Percentiles rank a stretch among this genome's conserved stretches.
phyloP scores from a whole-genome alignment of 2,113 vertebrate species.

The Gobiocypris rarus region DNA sequence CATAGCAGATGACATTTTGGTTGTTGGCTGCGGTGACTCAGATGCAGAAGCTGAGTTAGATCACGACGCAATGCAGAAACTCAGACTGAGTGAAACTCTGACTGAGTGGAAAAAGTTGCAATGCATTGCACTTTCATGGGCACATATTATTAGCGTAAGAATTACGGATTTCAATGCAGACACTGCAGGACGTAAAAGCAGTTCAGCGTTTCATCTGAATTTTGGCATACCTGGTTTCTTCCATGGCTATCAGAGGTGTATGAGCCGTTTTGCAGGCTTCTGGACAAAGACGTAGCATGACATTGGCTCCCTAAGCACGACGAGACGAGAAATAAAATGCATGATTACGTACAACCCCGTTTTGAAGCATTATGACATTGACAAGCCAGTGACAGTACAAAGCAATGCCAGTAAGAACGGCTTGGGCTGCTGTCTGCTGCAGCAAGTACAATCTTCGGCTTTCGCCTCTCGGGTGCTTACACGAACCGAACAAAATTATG shows the following conservation, averaged over 20 bases:
- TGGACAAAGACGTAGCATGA: slow-evolving; percentile 47
- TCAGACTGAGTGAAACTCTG: slow-evolving; percentile 40
- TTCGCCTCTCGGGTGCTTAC: slow-evolving; percentile 38
- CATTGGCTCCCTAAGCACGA: slow-evolving; percentile 54
- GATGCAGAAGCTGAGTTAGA: not conserved
- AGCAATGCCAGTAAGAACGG: slow-evolving; percentile 48
- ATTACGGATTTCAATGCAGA: not conserved
- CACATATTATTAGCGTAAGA: slow-evolving; percentile 29
- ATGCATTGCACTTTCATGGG: slow-evolving; percentile 43
- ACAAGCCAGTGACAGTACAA: slow-evolving; percentile 53
- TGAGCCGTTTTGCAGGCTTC: slow-evolving; percentile 49
- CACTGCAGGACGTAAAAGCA: too few species aligned
- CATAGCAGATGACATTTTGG: too few species aligned
- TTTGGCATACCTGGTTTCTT: not conserved
- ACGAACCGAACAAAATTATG: slow-evolving; percentile 44
- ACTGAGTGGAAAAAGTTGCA: slow-evolving; percentile 30
- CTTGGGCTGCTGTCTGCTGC: slow-evolving; percentile 37
- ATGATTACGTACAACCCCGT: slow-evolving; percentile 41
- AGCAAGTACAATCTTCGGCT: slow-evolving; percentile 39
- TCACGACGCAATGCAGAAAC: slow-evolving; percentile 29
- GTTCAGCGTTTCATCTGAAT: too few species aligned
- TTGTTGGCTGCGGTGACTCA: too few species aligned
- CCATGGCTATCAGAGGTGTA: slow-evolving; percentile 51
- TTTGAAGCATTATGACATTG: slow-evolving; percentile 52
- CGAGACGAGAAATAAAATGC: slow-evolving; percentile 49